Evolutionary conservation across 2,797 vertebrate species (phyloP).

Genomic region (Schizopygopsis pylzovi): DNA sequence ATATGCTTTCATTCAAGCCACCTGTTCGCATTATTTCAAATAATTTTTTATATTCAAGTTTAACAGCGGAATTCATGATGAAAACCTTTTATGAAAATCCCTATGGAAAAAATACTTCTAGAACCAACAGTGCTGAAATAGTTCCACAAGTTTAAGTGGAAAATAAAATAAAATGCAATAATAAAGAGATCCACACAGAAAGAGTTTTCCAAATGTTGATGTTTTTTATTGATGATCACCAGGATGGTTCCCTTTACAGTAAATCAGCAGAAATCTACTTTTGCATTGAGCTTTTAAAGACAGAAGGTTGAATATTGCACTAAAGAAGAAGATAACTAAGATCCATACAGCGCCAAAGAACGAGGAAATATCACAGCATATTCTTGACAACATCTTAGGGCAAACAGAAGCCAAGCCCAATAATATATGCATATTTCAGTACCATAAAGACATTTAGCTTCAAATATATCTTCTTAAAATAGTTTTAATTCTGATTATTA

Average conservation of each 20-base stretch:
- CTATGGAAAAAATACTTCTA: neutral
- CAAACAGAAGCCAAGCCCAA: conserved; percentile 78
- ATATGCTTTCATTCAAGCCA: no score
- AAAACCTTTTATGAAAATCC: neutral
- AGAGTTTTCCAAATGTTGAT: conserved; percentile 64
- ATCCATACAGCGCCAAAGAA: conserved; percentile 80
- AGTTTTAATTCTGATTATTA: conserved; percentile 79
- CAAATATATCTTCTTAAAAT: conserved; percentile 83
- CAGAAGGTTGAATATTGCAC: conserved; percentile 80
- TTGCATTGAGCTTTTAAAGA: conserved; percentile 77
- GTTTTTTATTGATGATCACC: conserved; percentile 82
- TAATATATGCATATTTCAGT: conserved; percentile 84
- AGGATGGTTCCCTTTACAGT: conserved; percentile 83
- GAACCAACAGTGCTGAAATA: neutral
- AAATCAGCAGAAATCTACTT: conserved; percentile 80
- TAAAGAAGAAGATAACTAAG: conserved; percentile 77
- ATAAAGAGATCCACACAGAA: neutral
- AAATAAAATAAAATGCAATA: conserved; percentile 1
- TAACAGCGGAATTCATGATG: neutral
- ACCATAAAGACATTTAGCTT: conserved; percentile 86
- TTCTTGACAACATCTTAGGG: conserved; percentile 84
- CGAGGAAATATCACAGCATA: conserved; percentile 78
- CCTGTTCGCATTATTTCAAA: no score
- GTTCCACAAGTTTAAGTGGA: neutral
- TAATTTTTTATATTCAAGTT: neutral